These are phyloP conservation scores for Norana najaformis DNA, from an alignment of 2,888 invertebrate genomes.

Conservation along the genomic window DNA sequence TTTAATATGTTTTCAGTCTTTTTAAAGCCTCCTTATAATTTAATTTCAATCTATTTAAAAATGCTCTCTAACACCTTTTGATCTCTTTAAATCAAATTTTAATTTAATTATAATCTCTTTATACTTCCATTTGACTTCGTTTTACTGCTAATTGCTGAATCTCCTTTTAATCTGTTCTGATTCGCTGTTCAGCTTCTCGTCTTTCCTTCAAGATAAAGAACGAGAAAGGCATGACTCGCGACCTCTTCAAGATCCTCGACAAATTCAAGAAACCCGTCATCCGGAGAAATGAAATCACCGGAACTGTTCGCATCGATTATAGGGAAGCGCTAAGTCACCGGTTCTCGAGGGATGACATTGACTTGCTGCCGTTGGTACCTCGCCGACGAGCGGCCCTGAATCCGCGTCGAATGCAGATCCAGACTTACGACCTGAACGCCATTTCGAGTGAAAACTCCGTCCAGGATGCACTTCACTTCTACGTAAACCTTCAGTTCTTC, in stretches of 20 bases:
- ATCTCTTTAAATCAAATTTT: not conserved
- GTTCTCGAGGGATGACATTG: not conserved
- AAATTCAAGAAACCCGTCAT: not conserved
- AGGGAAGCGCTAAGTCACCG: not conserved
- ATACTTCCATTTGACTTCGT: not conserved
- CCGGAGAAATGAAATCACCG: not conserved
- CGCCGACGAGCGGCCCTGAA: not conserved
- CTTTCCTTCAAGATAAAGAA: not conserved
- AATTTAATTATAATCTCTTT: not conserved
- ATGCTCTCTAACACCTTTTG: not conserved
- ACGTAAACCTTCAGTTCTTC: not conserved
- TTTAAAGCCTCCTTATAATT: not conserved
- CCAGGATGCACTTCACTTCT: not conserved
- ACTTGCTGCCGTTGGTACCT: not conserved
- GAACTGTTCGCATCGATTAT: not conserved
- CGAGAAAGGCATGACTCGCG: not conserved
- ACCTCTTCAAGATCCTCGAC: slow-evolving; percentile 6
- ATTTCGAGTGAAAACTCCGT: not conserved
- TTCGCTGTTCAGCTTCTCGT: not conserved
- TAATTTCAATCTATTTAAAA: not conserved
- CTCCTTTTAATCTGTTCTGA: not conserved
- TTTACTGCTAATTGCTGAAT: not conserved
- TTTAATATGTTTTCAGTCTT: not conserved
- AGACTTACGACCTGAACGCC: not conserved
- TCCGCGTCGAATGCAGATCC: not conserved